phyloP scores from a whole-genome alignment of 53 echinoderm and acorn worm genomes.

The Echinometra lucunter region DNA sequence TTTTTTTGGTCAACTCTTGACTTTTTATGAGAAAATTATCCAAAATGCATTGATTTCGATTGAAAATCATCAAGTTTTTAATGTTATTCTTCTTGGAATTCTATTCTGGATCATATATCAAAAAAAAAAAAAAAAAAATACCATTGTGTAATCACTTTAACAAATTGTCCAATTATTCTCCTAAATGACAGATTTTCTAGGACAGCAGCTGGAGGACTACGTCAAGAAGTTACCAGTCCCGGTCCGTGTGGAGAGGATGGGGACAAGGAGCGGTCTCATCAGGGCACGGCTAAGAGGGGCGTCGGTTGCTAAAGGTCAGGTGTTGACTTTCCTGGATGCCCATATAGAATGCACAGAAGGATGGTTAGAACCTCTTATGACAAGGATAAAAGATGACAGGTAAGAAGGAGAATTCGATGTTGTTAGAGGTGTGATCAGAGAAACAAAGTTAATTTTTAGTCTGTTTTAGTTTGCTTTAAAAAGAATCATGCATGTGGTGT shows the following conservation, averaged over 20 bases:
- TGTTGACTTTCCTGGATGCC: constrained; percentile 95
- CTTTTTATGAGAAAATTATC: no score
- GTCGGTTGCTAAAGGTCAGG: constrained; percentile 91
- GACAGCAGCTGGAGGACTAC: constrained; percentile 87
- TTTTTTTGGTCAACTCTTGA: no score
- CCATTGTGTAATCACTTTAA: no score
- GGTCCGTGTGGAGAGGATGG: constrained; percentile 96
- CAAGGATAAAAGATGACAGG: constrained; percentile 93
- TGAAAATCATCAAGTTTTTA: no score
- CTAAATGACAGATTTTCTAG: constrained; percentile 83
- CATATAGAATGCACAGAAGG: constrained; percentile 97
- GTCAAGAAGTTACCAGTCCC: constrained; percentile 78
- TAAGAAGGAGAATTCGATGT: constrained; percentile 59
- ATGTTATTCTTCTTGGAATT: no score
- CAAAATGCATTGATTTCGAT: no score
- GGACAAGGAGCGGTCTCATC: constrained; percentile 94
- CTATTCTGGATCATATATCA: no score
- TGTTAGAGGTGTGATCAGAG: background rate
- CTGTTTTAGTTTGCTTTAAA: background rate
- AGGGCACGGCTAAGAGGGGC: constrained; percentile 92
- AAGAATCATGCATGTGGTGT: background rate
- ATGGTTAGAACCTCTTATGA: constrained; percentile 93
- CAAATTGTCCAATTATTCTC: no score
- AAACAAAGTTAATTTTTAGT: background rate
- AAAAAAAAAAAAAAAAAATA: no score